Evolutionary conservation across 2,797 vertebrate genomes (phyloP), one percentile per base, ranked within the genome.

Genomic region (Sandelia bainsii): DNA sequence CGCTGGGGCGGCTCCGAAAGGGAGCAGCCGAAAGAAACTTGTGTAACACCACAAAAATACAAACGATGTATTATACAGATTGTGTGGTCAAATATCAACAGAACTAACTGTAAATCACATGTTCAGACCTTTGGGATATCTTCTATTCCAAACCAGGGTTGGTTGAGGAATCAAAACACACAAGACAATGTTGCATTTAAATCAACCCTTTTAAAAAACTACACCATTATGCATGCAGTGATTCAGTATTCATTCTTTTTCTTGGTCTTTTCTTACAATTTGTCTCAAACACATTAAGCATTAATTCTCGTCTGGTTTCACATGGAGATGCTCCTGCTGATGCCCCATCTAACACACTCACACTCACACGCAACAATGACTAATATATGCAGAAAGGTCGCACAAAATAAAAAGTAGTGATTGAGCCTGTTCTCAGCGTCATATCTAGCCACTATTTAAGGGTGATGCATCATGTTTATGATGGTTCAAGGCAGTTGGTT

Each of bases 381-480:
- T 67, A 69, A 77, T 62, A 12, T 60, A 12, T 67, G 54, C 59
- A 58, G 44, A 51, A 66, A 80, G 58, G 60, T 70, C 69, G 78
- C 37, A 34, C 11, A 39, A 42, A 56, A 65, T n/a, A 39, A 20
- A 59, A 12, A 8, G 19, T 39, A 56, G 13, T 25, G 45, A 69
- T 49, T 75, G 17, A 59, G 25, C 32, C 8, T 6, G 20, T 60
- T 44, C 46, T 23, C 46, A n/a, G 1, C 40, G 19, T 27, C 42
- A 23, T 23, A 60, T 39, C 4, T 0, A 50, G 37, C 40, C 44
- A 20, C 19, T 6, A 3, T 17, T 44, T 45, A 45, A 8, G 1
- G 42, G 42, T 7, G 16, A 17, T 14, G 13, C 13, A 16, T 16
- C 6, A 6, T 14, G 39, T 8, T 17, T 45, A 1, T 19, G 16